These are phyloP conservation scores for Stylophora pistillata DNA, from an alignment of 64 coral and sea anemone species.

Conservation along the genomic window DNA sequence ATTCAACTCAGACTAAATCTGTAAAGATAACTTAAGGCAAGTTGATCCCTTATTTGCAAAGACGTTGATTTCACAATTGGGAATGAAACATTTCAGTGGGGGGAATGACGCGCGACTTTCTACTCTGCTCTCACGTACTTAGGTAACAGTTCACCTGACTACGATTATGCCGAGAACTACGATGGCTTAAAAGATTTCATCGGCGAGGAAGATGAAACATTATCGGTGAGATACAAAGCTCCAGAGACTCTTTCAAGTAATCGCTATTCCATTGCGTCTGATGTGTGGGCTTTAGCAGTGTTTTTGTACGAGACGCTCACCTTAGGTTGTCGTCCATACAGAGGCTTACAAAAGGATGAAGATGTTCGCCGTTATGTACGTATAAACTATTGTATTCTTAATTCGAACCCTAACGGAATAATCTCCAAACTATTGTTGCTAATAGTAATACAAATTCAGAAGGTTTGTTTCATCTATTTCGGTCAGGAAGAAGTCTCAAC, in stretches of 20 bases:
- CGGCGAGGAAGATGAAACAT: neutral
- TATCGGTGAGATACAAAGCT: constrained; percentile 54
- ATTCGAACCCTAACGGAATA: too few species aligned
- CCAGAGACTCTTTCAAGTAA: constrained; percentile 39
- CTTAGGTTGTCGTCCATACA: constrained; percentile 55
- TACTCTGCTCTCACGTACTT: neutral
- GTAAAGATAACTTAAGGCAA: too few species aligned
- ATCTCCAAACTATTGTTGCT: too few species aligned
- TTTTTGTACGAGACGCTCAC: constrained; percentile 62
- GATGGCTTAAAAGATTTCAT: neutral
- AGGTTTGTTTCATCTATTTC: too few species aligned
- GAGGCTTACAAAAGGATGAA: neutral
- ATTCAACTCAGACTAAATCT: too few species aligned
- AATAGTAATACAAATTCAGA: too few species aligned
- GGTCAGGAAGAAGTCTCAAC: too few species aligned
- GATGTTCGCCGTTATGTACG: neutral
- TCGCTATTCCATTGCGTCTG: constrained; percentile 53
- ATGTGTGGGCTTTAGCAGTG: constrained; percentile 66
- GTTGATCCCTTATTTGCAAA: too few species aligned
- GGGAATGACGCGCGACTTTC: too few species aligned
- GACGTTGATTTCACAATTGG: too few species aligned
- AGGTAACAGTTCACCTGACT: neutral
- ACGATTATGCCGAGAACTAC: neutral
- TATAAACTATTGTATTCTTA: too few species aligned
- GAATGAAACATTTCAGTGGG: too few species aligned